These are phyloP conservation scores for Cotesia vestalis DNA, from an alignment of 1,140 invertebrate species.

Conservation along the genomic window DNA sequence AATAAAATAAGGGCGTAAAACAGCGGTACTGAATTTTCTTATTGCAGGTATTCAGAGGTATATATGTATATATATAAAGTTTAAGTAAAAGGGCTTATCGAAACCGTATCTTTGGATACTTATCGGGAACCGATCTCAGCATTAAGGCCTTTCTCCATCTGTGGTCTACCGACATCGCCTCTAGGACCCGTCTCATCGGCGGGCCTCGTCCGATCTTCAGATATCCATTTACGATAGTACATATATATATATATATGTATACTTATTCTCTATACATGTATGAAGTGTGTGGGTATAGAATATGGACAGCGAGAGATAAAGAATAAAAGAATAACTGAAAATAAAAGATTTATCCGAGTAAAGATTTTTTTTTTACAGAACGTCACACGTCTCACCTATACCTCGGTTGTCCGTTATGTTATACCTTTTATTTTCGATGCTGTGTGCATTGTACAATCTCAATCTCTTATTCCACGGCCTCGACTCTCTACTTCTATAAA, in stretches of 20 bases:
- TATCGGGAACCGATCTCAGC: slow-evolving; percentile 50
- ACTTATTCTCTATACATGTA: neutral
- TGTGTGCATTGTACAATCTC: slow-evolving; percentile 4
- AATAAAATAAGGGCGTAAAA: neutral
- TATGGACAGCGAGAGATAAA: neutral
- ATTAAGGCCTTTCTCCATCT: slow-evolving; percentile 54
- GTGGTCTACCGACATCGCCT: slow-evolving; percentile 46
- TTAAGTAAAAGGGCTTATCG: slow-evolving; percentile 58
- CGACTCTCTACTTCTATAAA: neutral
- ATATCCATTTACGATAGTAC: slow-evolving; percentile 48
- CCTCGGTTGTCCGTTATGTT: slow-evolving; percentile 24
- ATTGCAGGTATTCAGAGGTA: neutral
- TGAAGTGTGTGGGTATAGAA: neutral
- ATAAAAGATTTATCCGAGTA: neutral
- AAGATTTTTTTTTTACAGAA: slow-evolving; percentile 14
- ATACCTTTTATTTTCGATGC: no score
- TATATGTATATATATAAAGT: slow-evolving; percentile 39
- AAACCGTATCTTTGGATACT: slow-evolving; percentile 45
- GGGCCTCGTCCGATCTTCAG: slow-evolving; percentile 37
- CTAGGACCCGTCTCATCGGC: slow-evolving; percentile 21
- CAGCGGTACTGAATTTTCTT: slow-evolving; percentile 14
- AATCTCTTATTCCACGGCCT: neutral
- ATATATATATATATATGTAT: slow-evolving; percentile 34
- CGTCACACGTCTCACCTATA: slow-evolving; percentile 36
- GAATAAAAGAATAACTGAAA: slow-evolving; percentile 6